Evolutionary conservation across 2,797 vertebrate genomes (phyloP).

Genomic region (Coluber constrictor): DNA sequence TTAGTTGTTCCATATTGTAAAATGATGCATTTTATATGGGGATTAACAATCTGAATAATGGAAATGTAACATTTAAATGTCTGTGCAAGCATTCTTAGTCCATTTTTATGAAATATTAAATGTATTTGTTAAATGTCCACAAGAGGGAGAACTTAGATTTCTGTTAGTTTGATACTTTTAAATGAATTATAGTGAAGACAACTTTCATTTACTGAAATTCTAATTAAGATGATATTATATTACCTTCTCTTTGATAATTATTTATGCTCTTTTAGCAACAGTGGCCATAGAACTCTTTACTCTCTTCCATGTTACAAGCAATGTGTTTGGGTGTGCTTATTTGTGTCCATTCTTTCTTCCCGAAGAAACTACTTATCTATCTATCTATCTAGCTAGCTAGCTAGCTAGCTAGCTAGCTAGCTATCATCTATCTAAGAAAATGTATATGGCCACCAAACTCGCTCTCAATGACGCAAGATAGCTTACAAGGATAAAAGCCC

Average conservation of each 20-base stretch:
- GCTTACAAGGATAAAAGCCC: background rate
- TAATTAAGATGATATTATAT: accelerated
- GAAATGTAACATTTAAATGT: background rate
- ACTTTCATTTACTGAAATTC: background rate
- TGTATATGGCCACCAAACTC: background rate
- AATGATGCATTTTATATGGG: background rate
- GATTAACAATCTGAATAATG: background rate
- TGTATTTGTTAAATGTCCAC: constrained; percentile 14
- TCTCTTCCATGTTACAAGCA: background rate
- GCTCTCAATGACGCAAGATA: background rate
- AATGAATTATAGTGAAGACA: background rate
- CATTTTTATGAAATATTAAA: background rate
- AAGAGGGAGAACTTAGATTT: constrained; percentile 38
- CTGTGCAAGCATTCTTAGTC: background rate
- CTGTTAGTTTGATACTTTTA: background rate
- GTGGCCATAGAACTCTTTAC: background rate
- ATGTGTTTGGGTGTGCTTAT: background rate
- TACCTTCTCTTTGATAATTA: accelerated
- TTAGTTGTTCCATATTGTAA: background rate
- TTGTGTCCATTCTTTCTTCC: background rate
- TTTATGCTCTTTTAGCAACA: background rate
- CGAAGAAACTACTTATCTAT: too few species aligned
- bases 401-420: too few species aligned
- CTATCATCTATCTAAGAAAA: background rate
- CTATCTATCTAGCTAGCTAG: too few species aligned